Evolutionary conservation across 2,797 vertebrate genomes (phyloP).

Genomic region (Anguilla megastoma): DNA sequence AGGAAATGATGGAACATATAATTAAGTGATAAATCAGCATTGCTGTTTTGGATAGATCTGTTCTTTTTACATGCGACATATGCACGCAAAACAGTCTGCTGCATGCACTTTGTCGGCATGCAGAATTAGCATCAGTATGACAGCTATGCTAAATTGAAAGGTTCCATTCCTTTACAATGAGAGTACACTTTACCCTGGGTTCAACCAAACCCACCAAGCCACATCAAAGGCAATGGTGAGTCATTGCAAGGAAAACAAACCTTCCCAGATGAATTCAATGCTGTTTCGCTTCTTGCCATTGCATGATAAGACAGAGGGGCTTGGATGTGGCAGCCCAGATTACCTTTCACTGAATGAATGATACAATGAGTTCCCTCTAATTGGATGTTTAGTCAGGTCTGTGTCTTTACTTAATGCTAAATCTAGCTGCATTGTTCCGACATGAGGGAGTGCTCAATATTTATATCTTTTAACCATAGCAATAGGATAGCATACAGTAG

Average conservation of each 20-base stretch:
- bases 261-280: background rate
- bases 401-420: background rate
- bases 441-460: background rate
- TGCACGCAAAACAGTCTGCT: background rate
- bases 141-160: background rate
- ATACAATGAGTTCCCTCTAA: background rate
- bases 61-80: background rate
- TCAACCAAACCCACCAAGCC: background rate
- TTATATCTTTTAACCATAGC: background rate
- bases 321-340: background rate
- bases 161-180: conserved; percentile 7
- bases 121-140: background rate
- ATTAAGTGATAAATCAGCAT: background rate
- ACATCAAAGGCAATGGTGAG: background rate
- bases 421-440: background rate
- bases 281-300: background rate
- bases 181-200: background rate
- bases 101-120: conserved; percentile 7
- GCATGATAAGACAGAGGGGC: background rate
- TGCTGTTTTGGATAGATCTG: background rate
- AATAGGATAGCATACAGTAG: background rate
- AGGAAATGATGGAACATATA: background rate
- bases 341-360: background rate
- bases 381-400: background rate
- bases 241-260: background rate